Percentiles rank a stretch among this genome's conserved stretches.
These are phyloP conservation scores for Phenacoccus solenopsis DNA, from an alignment of 1,140 invertebrate genomes.

Conservation along the genomic window DNA sequence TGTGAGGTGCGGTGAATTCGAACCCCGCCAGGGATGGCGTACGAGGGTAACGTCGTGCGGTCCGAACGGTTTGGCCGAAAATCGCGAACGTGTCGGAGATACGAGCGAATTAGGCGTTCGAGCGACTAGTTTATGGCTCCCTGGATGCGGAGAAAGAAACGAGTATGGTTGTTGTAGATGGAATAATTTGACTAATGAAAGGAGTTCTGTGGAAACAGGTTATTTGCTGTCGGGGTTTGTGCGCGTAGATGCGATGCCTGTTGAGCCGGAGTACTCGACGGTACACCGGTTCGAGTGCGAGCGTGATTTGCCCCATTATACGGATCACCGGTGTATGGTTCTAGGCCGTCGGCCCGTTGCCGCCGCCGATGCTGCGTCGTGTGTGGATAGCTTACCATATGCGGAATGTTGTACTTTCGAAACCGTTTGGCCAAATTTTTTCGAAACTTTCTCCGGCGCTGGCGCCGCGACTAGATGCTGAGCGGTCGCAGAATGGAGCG, in stretches of 20 bases:
- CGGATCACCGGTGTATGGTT: not conserved
- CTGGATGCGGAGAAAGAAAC: not conserved
- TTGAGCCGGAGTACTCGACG: not conserved
- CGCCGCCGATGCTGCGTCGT: not conserved
- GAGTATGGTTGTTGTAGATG: slow-evolving; percentile 4
- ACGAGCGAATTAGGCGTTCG: too few species aligned
- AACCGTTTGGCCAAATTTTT: slow-evolving; percentile 9
- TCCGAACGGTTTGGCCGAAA: not conserved
- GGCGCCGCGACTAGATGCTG: not conserved
- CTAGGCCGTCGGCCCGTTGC: not conserved
- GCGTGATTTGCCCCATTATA: slow-evolving; percentile 1
- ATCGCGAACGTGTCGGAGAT: not conserved
- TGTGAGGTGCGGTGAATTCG: too few species aligned
- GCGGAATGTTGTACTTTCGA: slow-evolving; percentile 16
- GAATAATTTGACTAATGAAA: slow-evolving; percentile 17
- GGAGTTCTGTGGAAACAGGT: slow-evolving; percentile 11
- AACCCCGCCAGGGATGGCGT: too few species aligned
- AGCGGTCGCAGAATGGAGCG: too few species aligned
- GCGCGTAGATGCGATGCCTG: not conserved
- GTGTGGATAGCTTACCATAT: not conserved
- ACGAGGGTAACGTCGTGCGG: too few species aligned
- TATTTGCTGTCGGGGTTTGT: slow-evolving; percentile 11
- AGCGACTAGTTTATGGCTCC: not conserved
- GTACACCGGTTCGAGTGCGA: not conserved
- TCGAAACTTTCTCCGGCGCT: slow-evolving; percentile 5